Percentiles rank a stretch among this genome's conserved stretches.
These are phyloP conservation scores for Mormoops blainvillei DNA, from an alignment of 2,113 vertebrate species.

Conservation along the genomic window DNA sequence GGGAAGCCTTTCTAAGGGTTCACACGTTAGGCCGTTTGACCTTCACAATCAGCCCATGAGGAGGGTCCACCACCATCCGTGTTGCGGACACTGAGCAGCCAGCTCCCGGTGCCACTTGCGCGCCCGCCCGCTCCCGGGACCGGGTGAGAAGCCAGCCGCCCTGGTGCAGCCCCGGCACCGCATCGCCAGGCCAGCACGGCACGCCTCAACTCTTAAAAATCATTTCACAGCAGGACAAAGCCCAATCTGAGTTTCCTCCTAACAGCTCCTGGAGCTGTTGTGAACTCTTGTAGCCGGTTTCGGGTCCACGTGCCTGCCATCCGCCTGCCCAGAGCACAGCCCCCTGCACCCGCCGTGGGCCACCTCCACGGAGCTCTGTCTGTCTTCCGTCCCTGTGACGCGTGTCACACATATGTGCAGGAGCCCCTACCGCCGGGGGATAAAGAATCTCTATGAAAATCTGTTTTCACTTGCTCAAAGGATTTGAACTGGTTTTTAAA, in stretches of 20 bases:
- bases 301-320: no score
- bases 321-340: no score
- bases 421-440: no score
- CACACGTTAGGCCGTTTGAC: background rate
- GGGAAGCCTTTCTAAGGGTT: background rate
- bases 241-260: background rate
- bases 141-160: rapidly evolving
- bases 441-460: background rate
- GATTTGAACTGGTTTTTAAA: background rate
- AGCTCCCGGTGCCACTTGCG: no score
- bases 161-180: background rate
- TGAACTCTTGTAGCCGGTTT: rapidly evolving
- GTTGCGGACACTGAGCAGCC: background rate
- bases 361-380: background rate
- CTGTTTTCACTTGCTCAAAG: background rate
- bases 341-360: no score
- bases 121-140: rapidly evolving
- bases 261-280: background rate
- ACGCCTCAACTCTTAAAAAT: background rate
- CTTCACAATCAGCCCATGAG: background rate
- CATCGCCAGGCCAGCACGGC: rapidly evolving
- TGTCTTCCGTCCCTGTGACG: background rate
- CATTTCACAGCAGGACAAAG: background rate
- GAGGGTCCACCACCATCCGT: background rate
- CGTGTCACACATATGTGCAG: rapidly evolving